Evolutionary conservation across 1,140 invertebrate species (phyloP).

Genomic region (Catajapyx aquilonaris): DNA sequence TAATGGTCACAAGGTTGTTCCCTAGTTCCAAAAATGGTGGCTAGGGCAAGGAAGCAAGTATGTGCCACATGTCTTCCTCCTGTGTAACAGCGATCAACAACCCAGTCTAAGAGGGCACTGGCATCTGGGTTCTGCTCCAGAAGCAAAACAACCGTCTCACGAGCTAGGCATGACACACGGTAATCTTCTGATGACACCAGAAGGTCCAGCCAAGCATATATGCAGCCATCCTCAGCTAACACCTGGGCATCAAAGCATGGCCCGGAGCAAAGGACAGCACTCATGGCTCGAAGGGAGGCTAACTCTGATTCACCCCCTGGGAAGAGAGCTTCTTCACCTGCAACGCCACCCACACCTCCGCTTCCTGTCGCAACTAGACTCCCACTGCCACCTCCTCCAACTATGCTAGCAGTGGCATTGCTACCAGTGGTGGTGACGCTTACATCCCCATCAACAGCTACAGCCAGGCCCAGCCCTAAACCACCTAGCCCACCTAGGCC

Average conservation of each 20-base stretch:
- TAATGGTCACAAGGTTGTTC: constrained; percentile 98
- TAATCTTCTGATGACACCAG: constrained; percentile 63
- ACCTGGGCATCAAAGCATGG: constrained; percentile 71
- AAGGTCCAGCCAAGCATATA: constrained; percentile 84
- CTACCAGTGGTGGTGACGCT: background rate
- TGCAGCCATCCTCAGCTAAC: constrained; percentile 64
- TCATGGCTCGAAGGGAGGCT: constrained; percentile 67
- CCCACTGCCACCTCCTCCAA: no score
- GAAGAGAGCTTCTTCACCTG: no score
- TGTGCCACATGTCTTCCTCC: constrained; percentile 73
- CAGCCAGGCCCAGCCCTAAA: no score
- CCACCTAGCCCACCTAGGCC: no score
- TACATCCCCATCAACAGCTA: background rate
- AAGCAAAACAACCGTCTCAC: constrained; percentile 83
- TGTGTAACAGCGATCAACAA: constrained; percentile 92
- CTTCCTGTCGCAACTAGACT: no score
- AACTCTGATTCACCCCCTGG: constrained; percentile 30
- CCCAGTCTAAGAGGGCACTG: constrained; percentile 83
- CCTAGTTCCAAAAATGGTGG: constrained; percentile 89
- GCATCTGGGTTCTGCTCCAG: constrained; percentile 92
- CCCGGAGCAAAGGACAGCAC: constrained; percentile 81
- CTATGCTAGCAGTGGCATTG: background rate
- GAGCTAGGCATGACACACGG: no score
- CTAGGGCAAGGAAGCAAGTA: constrained; percentile 83
- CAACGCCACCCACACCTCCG: no score